Base-by-base conservation (phyloP, 2,797 vertebrate species). In the Fratercula arctica region DNA sequence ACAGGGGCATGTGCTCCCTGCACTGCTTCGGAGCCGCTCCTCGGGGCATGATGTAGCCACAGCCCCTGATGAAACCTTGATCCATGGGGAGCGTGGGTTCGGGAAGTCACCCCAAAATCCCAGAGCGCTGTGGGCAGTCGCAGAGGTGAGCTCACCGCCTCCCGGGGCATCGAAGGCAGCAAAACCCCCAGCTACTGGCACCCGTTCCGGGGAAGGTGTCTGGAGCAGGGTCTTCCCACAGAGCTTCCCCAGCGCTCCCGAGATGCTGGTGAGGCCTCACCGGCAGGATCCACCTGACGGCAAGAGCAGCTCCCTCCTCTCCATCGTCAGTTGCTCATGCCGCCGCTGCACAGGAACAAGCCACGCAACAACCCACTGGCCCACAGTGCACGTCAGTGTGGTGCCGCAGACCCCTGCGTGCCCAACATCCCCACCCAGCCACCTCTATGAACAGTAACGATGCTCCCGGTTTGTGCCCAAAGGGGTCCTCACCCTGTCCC, bases 1-100 rank as follows among this genome's bases (percentile, higher is more conserved):
- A 24, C 48, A 78, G 75, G 29, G 14, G 16, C n/a, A 72, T 6
- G 0, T 4, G 39, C 10, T 66, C 46, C 64, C 56, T 3, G 43
- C 9, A 2, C 26, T 0, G 0, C 12, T 82, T 19, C 8, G 31
- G 41, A 50, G 51, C 17, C 24, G n/a, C 13, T 59, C 13, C n/a
- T 19, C 7, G 1, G 37, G 37, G 31, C 28, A 7, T 6, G 11
- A 48, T 3, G 21, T 41, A 25, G 56, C 10, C 46, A 26, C 21
- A 31, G 16, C 18, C 41, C 10, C 21, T 50, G 12, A 53, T n/a
- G 28, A 16, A 75, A 11, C 20, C 45, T 19, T 46, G 46, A 20
- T 8, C 45, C 23, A 2, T 0, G 0, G 25, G 53, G 28, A 33
- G 31, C 60, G 11, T 0, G 0, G 41, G 41, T 16, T 56, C 2